Conservation (phyloP, 2,888 invertebrate genomes). For the Yponomeuta evonymella region DNA sequence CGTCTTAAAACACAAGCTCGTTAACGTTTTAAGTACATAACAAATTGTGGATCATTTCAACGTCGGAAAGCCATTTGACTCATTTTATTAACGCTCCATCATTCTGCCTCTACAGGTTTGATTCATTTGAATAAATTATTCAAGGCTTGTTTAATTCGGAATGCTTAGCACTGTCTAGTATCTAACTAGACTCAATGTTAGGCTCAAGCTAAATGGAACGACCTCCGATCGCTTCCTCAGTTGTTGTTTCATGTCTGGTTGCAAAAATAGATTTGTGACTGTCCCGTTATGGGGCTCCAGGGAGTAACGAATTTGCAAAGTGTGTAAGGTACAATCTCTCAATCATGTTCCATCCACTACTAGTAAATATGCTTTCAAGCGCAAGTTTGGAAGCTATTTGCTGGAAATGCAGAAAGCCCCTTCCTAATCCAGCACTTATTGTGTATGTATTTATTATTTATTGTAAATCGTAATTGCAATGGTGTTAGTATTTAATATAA, state of each 20-base stretch:
- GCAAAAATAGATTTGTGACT: background rate
- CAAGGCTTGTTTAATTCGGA: conserved; percentile 6
- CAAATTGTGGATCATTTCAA: background rate
- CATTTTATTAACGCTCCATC: conserved; percentile 1
- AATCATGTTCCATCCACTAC: too few relatives aligned
- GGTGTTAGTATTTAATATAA: too few relatives aligned
- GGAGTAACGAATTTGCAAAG: too few relatives aligned
- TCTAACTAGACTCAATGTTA: conserved; percentile 8
- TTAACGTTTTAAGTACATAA: conserved; percentile 5
- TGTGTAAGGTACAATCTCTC: too few relatives aligned
- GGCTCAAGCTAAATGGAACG: background rate
- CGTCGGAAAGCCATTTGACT: background rate
- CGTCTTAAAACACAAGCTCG: background rate
- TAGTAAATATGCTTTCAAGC: too few relatives aligned
- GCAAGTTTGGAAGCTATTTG: too few relatives aligned
- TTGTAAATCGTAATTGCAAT: too few relatives aligned
- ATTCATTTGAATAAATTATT: conserved; percentile 8
- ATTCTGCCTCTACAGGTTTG: background rate
- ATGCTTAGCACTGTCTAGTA: background rate
- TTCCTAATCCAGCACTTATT: too few relatives aligned
- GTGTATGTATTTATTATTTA: too few relatives aligned
- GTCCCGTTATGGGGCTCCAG: too few relatives aligned
- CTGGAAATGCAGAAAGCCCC: too few relatives aligned
- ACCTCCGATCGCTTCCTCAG: conserved; percentile 5
- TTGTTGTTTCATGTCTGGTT: conserved; percentile 5